phyloP scores from a whole-genome alignment of 2,888 invertebrate species.

The Drosophila aldrichi region DNA sequence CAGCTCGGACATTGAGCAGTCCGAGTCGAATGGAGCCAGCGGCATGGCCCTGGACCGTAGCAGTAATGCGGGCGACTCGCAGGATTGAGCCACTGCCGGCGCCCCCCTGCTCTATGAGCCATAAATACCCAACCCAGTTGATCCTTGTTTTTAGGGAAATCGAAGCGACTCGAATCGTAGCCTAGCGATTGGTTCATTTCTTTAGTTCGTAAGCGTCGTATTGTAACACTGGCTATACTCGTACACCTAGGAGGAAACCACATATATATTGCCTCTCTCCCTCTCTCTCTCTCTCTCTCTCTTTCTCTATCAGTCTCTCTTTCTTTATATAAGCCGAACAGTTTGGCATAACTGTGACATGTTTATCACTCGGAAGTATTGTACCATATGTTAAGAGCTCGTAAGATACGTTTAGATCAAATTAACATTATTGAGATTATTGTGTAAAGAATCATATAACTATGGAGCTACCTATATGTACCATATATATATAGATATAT shows the following conservation, averaged over 20 bases:
- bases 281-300: conserved; percentile 15
- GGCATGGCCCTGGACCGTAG: conserved; percentile 84
- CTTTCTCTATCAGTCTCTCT: conserved; percentile 20
- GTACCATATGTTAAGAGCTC: conserved; percentile 64
- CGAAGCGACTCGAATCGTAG: conserved; percentile 24
- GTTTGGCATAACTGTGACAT: conserved; percentile 26
- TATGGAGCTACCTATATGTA: conserved; percentile 64
- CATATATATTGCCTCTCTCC: conserved; percentile 16
- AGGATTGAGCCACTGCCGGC: conserved; percentile 81
- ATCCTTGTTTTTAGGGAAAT: conserved; percentile 44
- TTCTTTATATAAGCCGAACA: conserved; percentile 4
- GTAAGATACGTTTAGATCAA: conserved; percentile 66
- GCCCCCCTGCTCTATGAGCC: conserved; percentile 78
- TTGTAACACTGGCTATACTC: conserved; percentile 22
- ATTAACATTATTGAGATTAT: conserved; percentile 68
- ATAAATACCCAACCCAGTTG: conserved; percentile 42
- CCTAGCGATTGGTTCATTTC: conserved; percentile 34
- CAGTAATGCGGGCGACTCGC: conserved; percentile 85
- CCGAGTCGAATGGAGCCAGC: conserved; percentile 83
- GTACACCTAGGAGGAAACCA: conserved; percentile 10
- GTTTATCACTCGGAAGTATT: conserved; percentile 50
- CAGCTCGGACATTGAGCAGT: conserved; percentile 84
- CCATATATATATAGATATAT: conserved; percentile 53
- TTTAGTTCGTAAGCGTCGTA: conserved; percentile 38
- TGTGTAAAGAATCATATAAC: conserved; percentile 54